Evolutionary conservation across 2,797 vertebrate species (phyloP).

Genomic region (Molossus molossus): DNA sequence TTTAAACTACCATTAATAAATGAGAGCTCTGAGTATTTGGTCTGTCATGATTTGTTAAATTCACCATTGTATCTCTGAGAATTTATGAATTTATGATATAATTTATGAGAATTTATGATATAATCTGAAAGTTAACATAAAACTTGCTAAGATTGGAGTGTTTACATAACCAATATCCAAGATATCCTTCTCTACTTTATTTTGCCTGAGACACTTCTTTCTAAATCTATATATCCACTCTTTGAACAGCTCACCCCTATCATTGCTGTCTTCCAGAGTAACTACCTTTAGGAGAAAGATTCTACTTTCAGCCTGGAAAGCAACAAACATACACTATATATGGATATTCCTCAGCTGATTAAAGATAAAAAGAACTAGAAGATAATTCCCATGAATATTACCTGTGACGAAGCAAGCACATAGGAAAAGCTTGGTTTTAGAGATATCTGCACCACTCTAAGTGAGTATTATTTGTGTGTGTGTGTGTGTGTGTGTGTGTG

Average conservation of each 20-base stretch:
- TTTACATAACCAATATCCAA: constrained; percentile 44
- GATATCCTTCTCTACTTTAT: neutral
- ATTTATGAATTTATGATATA: constrained; percentile 48
- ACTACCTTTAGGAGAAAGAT: neutral
- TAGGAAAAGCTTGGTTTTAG: neutral
- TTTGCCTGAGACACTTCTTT: constrained; percentile 19
- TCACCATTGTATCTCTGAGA: constrained; percentile 57
- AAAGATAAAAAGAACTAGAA: constrained; percentile 42
- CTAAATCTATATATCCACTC: neutral
- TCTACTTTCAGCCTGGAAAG: constrained; percentile 41
- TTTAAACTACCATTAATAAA: constrained; percentile 72
- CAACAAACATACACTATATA: constrained; percentile 46
- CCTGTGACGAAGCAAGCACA: neutral
- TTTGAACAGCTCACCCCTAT: constrained; percentile 18
- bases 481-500: neutral
- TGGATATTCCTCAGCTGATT: neutral
- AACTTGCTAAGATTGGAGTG: neutral
- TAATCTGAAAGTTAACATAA: constrained; percentile 66
- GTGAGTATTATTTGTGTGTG: neutral
- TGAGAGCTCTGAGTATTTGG: constrained; percentile 59
- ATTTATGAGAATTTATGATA: constrained; percentile 57
- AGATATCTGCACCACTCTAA: constrained; percentile 23
- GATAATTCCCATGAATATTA: constrained; percentile 45
- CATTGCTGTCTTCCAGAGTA: constrained; percentile 42
- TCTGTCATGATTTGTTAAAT: constrained; percentile 64